Evolutionary conservation across 2,113 vertebrate species (phyloP).

Genomic region (Propithecus coquereli): DNA sequence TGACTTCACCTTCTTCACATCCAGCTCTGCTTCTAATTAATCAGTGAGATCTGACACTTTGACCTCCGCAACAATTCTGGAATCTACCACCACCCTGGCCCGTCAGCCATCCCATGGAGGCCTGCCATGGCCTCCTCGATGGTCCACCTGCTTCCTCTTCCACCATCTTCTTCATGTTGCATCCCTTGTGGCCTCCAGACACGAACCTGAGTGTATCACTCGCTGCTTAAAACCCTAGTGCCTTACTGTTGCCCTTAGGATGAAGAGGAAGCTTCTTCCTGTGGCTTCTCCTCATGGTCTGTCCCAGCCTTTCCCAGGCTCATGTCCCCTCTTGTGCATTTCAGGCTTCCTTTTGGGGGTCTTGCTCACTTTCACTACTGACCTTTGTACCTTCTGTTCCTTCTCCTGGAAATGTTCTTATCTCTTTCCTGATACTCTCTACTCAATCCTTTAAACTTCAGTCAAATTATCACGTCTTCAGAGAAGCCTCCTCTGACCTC

Average conservation of each 20-base stretch:
- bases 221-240: neutral
- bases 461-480: neutral
- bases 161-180: neutral
- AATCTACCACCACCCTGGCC: neutral
- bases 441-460: neutral
- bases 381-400: neutral
- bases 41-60: neutral
- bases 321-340: neutral
- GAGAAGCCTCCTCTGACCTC: neutral
- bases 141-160: neutral
- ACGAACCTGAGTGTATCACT: neutral
- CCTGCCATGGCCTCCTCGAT: neutral
- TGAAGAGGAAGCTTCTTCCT: neutral
- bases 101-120: accelerated
- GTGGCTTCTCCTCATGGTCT: neutral
- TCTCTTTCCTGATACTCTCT: neutral
- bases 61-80: neutral
- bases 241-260: neutral
- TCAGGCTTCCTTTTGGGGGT: neutral
- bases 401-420: neutral
- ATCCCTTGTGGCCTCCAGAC: neutral
- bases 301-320: neutral
- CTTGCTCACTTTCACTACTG: neutral
- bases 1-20: neutral
- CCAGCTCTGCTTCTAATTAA: neutral